Evolutionary conservation across 2,888 invertebrate genomes (phyloP).

Genomic region (Alloplasta piceator): DNA sequence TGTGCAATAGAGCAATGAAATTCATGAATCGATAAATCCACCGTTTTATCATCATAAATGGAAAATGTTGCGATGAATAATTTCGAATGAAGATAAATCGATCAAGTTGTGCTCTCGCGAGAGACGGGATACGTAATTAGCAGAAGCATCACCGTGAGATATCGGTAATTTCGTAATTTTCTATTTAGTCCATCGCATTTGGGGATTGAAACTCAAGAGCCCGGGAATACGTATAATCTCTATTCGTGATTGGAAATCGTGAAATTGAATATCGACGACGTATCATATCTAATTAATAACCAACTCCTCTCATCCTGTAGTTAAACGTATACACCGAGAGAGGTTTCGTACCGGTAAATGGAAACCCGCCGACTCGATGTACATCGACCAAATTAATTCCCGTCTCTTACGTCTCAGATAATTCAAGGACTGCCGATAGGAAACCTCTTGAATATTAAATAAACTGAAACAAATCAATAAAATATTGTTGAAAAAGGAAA

Average conservation of each 20-base stretch:
- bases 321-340: background rate
- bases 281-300: constrained; percentile 31
- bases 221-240: background rate
- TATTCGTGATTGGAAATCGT: constrained; percentile 5
- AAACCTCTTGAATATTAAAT: constrained; percentile 2
- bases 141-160: background rate
- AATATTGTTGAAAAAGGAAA: too few relatives aligned
- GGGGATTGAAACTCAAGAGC: background rate
- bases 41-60: too few relatives aligned
- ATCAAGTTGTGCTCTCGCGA: too few relatives aligned
- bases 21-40: too few relatives aligned
- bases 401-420: constrained; percentile 1
- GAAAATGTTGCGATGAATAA: too few relatives aligned
- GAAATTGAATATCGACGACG: constrained; percentile 12
- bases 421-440: background rate
- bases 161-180: constrained; percentile 5
- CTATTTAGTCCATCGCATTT: background rate
- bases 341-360: constrained; percentile 31
- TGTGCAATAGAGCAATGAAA: too few relatives aligned
- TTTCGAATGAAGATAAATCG: too few relatives aligned
- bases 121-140: too few relatives aligned
- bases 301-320: background rate
- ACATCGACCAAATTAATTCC: constrained; percentile 41
- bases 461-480: background rate
- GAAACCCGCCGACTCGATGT: constrained; percentile 22